Conservation (phyloP, 2,797 vertebrate genomes). For the Siniperca obscura region DNA sequence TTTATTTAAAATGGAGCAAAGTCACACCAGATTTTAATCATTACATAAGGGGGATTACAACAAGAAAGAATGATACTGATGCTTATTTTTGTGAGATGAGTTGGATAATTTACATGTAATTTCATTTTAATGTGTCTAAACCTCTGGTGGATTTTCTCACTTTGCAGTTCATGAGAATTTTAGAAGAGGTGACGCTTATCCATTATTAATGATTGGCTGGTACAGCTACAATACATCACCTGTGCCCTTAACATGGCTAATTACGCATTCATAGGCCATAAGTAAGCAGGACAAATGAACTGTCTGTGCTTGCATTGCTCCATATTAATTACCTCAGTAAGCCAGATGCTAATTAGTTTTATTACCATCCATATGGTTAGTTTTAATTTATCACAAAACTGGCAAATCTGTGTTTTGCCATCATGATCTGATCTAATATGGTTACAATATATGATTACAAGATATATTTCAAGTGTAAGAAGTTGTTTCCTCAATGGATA, state of each 20-base stretch:
- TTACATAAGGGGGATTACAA: slow-evolving; percentile 51
- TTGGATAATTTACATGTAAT: slow-evolving; percentile 65
- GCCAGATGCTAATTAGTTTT: slow-evolving; percentile 78
- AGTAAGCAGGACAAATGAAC: slow-evolving; percentile 84
- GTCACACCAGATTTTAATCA: slow-evolving; percentile 49
- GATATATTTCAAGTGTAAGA: slow-evolving; percentile 12
- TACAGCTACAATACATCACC: slow-evolving; percentile 77
- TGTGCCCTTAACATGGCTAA: slow-evolving; percentile 77
- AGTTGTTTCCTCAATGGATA: slow-evolving; percentile 18
- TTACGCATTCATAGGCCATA: slow-evolving; percentile 81
- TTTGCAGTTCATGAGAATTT: slow-evolving; percentile 74
- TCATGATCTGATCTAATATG: slow-evolving; percentile 32
- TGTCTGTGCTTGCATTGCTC: slow-evolving; percentile 73
- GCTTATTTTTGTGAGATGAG: slow-evolving; percentile 42
- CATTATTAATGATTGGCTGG: slow-evolving; percentile 79
- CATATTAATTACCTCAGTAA: slow-evolving; percentile 82
- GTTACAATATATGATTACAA: slow-evolving; percentile 25
- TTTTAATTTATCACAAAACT: slow-evolving; percentile 57
- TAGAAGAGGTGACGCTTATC: slow-evolving; percentile 74
- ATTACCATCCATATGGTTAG: slow-evolving; percentile 69
- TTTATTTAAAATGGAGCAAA: slow-evolving; percentile 55
- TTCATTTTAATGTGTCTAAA: slow-evolving; percentile 70
- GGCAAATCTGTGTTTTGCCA: slow-evolving; percentile 50
- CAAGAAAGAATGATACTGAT: slow-evolving; percentile 31
- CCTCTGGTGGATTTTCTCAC: slow-evolving; percentile 57